phyloP scores from a whole-genome alignment of 1,140 invertebrate species.

The Gerris buenoi region DNA sequence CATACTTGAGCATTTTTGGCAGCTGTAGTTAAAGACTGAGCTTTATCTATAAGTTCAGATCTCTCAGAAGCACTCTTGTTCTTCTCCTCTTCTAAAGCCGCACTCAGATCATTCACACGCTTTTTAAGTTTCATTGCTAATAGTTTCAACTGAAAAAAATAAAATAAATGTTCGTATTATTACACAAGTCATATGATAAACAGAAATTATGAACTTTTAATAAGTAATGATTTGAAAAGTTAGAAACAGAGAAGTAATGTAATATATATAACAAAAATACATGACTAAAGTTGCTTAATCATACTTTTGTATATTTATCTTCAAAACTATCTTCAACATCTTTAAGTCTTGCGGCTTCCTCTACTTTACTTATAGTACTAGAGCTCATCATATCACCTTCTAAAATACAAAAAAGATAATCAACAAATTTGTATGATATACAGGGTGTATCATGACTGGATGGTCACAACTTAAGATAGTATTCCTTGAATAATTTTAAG shows the following conservation, averaged over 20 bases:
- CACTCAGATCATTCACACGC: slow-evolving; percentile 31
- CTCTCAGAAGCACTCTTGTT: slow-evolving; percentile 20
- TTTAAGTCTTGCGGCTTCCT: slow-evolving; percentile 25
- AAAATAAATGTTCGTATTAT: background rate
- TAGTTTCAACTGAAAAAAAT: slow-evolving; percentile 31
- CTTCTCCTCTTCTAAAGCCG: slow-evolving; percentile 25
- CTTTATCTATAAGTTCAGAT: slow-evolving; percentile 19
- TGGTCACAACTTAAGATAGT: too few species aligned
- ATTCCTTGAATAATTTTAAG: too few species aligned
- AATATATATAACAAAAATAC: too few species aligned
- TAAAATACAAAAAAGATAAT: slow-evolving; percentile 9
- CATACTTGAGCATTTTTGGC: slow-evolving; percentile 21
- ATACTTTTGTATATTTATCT: slow-evolving; percentile 27
- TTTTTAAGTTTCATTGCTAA: slow-evolving; percentile 39
- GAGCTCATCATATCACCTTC: slow-evolving; percentile 22
- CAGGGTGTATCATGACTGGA: too few species aligned
- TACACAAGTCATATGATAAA: background rate
- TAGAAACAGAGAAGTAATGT: too few species aligned
- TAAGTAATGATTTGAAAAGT: too few species aligned
- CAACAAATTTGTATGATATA: too few species aligned
- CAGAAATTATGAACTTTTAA: too few species aligned
- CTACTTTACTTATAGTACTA: slow-evolving; percentile 25
- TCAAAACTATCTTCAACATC: slow-evolving; percentile 30
- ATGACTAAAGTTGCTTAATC: too few species aligned
- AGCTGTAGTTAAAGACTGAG: slow-evolving; percentile 13